Base-by-base conservation (phyloP, 2,888 invertebrate genomes). In the Andrena chrysosceles region DNA sequence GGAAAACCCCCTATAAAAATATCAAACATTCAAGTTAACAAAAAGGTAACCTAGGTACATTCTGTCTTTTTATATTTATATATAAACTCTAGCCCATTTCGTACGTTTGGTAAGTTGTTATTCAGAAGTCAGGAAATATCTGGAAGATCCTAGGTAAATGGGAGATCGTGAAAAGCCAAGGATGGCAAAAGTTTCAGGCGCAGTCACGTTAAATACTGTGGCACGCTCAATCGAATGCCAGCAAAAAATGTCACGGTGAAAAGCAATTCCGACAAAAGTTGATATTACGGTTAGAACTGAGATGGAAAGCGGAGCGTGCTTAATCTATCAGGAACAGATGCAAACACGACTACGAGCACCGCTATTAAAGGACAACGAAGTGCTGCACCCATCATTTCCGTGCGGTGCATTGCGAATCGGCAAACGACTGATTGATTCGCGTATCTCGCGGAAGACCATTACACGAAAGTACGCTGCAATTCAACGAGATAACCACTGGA, bases 401-500 rank as follows among this genome's bases (percentile, higher is more conserved):
- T 69, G 33, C 62, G 49, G 8, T 26, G 63, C 42, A 69, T 69
- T 71, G 54, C 56, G 59, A 64, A 66, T 70, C 77, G 64, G 31
- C 81, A 29, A 73, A n/a, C 60, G 66, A 74, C 73, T 77, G 82
- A 83, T 82, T 83, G 82, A 83, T 83, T 82, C 77, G 68, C 77
- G 82, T 73, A 77, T 73, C 60, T 59, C 72, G 64, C 66, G 72
- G 69, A 83, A 64, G 60, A 63, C 77, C 76, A 81, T 83, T 81
- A 77, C 60, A 72, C 49, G 81, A 83, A 83, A 81, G 76, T 77
- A 60, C 70, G 71, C 33, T 63, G 69, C 70, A 71, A 82, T 81
- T 77, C 72, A 66, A 72, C 71, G 71, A 81, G 78, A 81, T 81
- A 86, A 59, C 74, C 68, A 66, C 56, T n/a, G 63, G 81, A 85